Conservation (phyloP, 1,140 invertebrate genomes). For the Platorchestia sp. region DNA sequence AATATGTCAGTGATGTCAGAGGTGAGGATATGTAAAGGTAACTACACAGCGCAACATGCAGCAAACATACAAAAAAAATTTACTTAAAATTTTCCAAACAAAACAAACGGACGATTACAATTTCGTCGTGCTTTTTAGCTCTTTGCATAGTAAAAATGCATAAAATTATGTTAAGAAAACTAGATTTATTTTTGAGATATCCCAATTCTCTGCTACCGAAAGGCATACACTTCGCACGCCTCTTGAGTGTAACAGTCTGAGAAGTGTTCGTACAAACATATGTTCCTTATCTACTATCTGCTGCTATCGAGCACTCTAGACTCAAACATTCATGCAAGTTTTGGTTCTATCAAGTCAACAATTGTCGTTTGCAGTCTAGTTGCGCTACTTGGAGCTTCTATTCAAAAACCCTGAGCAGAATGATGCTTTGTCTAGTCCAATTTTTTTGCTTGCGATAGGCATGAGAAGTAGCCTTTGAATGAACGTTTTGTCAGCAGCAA, state of each 20-base stretch:
- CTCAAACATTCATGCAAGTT: neutral
- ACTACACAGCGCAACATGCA: too few relatives aligned
- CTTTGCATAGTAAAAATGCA: neutral
- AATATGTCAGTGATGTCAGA: neutral
- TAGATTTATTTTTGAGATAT: neutral
- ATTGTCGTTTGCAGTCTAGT: neutral
- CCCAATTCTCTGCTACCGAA: neutral
- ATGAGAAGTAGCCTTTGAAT: neutral
- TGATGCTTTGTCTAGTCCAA: neutral
- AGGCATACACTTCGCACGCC: neutral
- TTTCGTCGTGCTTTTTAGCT: neutral
- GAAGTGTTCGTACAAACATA: neutral
- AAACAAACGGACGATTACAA: neutral
- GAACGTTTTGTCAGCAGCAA: neutral
- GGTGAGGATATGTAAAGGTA: too few relatives aligned
- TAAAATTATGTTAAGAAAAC: neutral
- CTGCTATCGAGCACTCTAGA: neutral
- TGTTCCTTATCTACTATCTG: neutral
- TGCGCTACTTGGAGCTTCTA: neutral
- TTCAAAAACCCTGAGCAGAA: neutral
- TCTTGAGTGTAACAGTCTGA: neutral
- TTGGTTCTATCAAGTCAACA: neutral
- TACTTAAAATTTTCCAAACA: neutral
- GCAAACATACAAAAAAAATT: neutral
- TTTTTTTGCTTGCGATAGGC: neutral